Conservation (phyloP, 2,797 vertebrate species). For the Tenualosa ilisha region DNA sequence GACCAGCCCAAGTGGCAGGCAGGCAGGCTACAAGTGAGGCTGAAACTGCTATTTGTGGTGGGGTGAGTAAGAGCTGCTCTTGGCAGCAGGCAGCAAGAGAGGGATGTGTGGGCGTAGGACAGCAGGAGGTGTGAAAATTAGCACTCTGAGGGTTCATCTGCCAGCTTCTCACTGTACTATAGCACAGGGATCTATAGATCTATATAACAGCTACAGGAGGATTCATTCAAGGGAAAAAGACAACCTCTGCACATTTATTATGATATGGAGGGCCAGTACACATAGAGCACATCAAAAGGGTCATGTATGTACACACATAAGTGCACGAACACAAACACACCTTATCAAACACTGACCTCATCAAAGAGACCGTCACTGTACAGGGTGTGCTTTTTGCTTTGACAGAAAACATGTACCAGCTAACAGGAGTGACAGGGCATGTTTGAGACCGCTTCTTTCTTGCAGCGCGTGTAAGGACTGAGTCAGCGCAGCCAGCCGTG, state of each 20-base stretch:
- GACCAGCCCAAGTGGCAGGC: not conserved
- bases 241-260: not conserved
- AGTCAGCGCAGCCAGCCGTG: not conserved
- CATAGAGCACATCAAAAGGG: not conserved
- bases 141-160: constrained; percentile 34
- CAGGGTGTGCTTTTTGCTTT: not conserved
- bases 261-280: not conserved
- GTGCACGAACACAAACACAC: not conserved
- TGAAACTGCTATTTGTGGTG: not conserved
- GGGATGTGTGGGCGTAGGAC: constrained; percentile 48
- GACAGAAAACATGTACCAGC: not conserved
- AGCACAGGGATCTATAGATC: not conserved
- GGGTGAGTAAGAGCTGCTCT: constrained; percentile 22
- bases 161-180: constrained; percentile 25
- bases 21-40: not conserved
- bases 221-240: not conserved
- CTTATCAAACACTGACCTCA: constrained; percentile 14
- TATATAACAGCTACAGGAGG: not conserved
- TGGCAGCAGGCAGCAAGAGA: constrained; percentile 42
- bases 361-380: not conserved
- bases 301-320: not conserved
- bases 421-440: not conserved
- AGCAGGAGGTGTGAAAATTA: constrained; percentile 54
- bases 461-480: not conserved
- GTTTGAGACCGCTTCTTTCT: not conserved